Evolutionary conservation across 2,797 vertebrate species (phyloP).

Genomic region (Onychomys leucogaster): DNA sequence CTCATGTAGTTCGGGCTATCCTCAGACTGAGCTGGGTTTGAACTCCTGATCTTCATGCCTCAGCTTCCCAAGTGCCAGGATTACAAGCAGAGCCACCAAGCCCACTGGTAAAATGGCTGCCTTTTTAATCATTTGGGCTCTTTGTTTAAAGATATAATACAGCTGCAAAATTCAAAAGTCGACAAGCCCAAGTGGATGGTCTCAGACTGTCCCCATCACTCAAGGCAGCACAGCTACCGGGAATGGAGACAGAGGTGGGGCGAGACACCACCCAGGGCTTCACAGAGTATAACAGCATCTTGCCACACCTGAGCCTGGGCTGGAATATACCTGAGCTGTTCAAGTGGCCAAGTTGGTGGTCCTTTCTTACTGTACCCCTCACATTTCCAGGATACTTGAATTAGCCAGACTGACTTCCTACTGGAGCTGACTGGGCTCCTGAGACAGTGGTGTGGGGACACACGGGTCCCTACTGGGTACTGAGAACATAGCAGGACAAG

Average conservation of each 20-base stretch:
- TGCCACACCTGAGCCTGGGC: not conserved
- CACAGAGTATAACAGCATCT: not conserved
- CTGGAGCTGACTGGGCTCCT: not conserved
- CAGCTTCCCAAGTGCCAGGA: not conserved
- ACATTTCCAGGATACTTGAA: not conserved
- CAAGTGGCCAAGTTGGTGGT: not conserved
- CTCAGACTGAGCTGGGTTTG: not conserved
- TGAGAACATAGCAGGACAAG: not conserved
- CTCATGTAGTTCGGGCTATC: not conserved
- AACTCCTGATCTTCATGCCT: not conserved
- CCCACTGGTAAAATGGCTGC: not conserved
- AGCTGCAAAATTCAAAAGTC: rapidly evolving
- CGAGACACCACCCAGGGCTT: rapidly evolving
- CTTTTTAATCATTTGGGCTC: no score
- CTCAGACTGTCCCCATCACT: not conserved
- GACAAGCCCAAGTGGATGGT: not conserved
- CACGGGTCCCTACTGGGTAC: no score
- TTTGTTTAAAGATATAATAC: rapidly evolving
- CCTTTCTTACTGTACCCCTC: not conserved
- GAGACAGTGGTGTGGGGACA: not conserved
- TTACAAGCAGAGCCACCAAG: not conserved
- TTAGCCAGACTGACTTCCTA: not conserved
- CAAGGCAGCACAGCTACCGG: not conserved
- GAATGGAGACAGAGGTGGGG: not conserved
- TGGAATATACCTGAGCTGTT: not conserved